Percentiles rank a stretch among this genome's conserved stretches.
Conservation (phyloP, 2,888 invertebrate species). For the Pyrgus malvae region DNA sequence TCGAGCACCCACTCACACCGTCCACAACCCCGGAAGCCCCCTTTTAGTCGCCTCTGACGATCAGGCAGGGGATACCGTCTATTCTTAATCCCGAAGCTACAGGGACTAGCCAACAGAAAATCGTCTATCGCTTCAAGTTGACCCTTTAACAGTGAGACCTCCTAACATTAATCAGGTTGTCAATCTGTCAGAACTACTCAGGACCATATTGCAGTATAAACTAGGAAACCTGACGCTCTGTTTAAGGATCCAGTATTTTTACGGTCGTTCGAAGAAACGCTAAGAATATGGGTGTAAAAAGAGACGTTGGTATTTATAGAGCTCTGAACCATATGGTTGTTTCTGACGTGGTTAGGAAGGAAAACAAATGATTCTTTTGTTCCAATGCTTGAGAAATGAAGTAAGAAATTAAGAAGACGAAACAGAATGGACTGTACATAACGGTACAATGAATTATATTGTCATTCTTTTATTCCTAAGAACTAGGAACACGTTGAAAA, state of each 20-base stretch:
- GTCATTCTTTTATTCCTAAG: too few relatives aligned
- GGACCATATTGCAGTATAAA: slow-evolving; percentile 8
- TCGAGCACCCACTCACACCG: too few relatives aligned
- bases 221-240: slow-evolving; percentile 8
- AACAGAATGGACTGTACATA: neutral
- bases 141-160: neutral
- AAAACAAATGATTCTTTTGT: neutral
- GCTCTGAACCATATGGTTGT: slow-evolving; percentile 7
- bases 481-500: too few relatives aligned
- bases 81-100: too few relatives aligned
- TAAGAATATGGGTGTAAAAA: slow-evolving; percentile 1
- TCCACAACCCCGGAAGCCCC: too few relatives aligned
- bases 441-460: too few relatives aligned
- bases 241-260: slow-evolving; percentile 14
- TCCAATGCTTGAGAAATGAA: neutral
- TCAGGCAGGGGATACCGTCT: too few relatives aligned
- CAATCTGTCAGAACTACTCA: slow-evolving; percentile 7
- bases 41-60: too few relatives aligned
- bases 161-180: slow-evolving; percentile 2
- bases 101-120: too few relatives aligned
- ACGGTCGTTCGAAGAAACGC: slow-evolving; percentile 6
- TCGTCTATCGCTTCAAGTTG: neutral
- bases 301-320: slow-evolving; percentile 9
- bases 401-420: neutral
- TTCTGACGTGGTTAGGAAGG: neutral